Evolutionary conservation across 2,113 vertebrate species (phyloP), one percentile per base, ranked within the genome.

Genomic region (Loxodonta africana): DNA sequence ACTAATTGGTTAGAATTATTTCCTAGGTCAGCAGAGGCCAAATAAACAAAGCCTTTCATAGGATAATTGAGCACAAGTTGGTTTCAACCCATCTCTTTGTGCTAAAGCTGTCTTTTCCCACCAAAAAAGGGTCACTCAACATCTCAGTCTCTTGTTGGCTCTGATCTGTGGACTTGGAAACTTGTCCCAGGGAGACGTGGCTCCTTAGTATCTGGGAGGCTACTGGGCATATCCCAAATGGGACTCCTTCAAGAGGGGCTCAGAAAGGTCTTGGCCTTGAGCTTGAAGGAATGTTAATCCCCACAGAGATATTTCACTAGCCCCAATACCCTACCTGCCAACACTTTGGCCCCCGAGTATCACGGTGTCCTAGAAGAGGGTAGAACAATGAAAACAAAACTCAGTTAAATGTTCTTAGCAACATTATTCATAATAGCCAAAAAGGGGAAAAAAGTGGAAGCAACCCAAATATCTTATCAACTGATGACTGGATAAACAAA

Each of bases 1-100:
- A 2, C 92, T 85, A 76, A 65, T 80, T 46, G 82, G 83, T 76
- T 93, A 95, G 87, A 96, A 95, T 94, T 89, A 96, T 74, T 87
- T 97, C 88, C 60, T 83, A 88, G 14, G 67, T 86, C 83, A 87
- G n/a, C 0, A 65, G 60, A 93, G 21, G 88, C 65, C 95, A 95
- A 83, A 83, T 60, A 84, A 92, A 92, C 71, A 92, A 96, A 92
- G 89, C 5, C 30, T 53, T 92, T 88, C 23, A 93, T 65, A 53
- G 93, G 95, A 90, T 83, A 90, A 95, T 21, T 48, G 67, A 95
- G 87, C 83, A 73, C 17, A 78, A 89, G 51, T 89, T 78, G 26
- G 67, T 93, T 28, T 48, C 8, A 11, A 4, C 21, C 37, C 62
- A 20, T 82, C 23, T 81, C 93, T 90, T 51, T 53, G 48, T 41